phyloP scores from a whole-genome alignment of 1,140 invertebrate genomes.

The Riptortus pedestris region DNA sequence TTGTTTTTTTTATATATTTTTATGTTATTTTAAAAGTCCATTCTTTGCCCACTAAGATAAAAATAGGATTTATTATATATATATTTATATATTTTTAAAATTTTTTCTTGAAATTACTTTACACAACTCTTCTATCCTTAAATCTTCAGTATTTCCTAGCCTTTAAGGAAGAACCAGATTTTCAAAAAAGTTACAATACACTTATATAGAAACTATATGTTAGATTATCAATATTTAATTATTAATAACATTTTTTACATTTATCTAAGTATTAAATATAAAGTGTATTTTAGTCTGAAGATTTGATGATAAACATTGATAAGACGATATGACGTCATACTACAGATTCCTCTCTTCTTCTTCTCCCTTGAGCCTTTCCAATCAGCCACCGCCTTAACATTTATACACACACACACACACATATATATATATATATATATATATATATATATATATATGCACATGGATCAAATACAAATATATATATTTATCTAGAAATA shows the following conservation, averaged over 20 bases:
- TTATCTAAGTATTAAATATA: conserved; percentile 11
- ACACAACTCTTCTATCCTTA: not conserved
- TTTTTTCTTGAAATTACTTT: too few species aligned
- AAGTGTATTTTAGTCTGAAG: not conserved
- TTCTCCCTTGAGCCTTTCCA: not conserved
- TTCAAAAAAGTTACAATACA: conserved; percentile 18
- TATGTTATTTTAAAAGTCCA: too few species aligned
- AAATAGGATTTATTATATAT: conserved; percentile 24
- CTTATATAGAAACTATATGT: conserved; percentile 22
- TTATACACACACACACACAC: not conserved
- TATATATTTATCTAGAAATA: not conserved
- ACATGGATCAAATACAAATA: not conserved
- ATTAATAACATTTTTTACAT: not conserved
- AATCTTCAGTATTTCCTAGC: conserved; percentile 7
- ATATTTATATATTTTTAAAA: conserved; percentile 6
- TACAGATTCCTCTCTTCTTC: not conserved
- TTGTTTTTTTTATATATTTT: too few species aligned
- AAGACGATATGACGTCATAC: not conserved
- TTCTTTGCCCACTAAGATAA: too few species aligned
- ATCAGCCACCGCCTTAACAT: not conserved
- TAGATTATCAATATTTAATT: not conserved
- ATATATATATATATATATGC: not conserved
- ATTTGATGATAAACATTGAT: not conserved
- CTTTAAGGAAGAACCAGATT: conserved; percentile 28
- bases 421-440: too few species aligned